phyloP scores from a whole-genome alignment of 2,113 vertebrate genomes.

The Anarhynchus alexandrinus region DNA sequence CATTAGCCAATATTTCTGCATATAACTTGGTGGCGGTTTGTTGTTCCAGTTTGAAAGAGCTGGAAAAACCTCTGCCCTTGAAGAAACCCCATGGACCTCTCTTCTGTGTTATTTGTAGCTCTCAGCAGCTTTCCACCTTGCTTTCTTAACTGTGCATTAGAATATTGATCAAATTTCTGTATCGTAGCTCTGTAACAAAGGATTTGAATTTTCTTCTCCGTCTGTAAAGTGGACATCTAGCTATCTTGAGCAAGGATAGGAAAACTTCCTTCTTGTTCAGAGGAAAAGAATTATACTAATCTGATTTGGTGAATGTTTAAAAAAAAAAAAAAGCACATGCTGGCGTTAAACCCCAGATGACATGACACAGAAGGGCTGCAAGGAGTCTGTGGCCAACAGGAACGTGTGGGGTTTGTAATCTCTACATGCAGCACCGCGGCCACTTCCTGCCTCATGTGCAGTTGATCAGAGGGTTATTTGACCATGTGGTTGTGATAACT shows the following conservation, averaged over 20 bases:
- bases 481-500: not conserved
- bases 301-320: not conserved
- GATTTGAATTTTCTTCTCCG: not conserved
- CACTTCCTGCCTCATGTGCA: not conserved
- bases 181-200: not conserved
- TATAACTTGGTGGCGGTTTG: not conserved
- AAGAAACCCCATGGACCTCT: not conserved
- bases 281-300: not conserved
- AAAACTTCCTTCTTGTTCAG: not conserved
- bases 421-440: rapidly evolving
- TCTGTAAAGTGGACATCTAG: not conserved
- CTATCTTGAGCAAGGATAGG: not conserved
- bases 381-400: not conserved
- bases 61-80: not conserved
- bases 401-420: not conserved
- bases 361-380: not conserved
- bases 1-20: not conserved
- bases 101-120: not conserved
- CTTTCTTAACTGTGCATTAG: not conserved
- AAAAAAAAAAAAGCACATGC: not conserved
- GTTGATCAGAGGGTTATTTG: not conserved
- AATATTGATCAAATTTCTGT: not conserved
- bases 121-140: not conserved
- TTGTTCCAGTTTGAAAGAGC: not conserved
- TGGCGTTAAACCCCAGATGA: not conserved